Evolutionary conservation across 2,113 vertebrate genomes (phyloP), one percentile per base, ranked within the genome.

Genomic region (Pygoscelis antarcticus): DNA sequence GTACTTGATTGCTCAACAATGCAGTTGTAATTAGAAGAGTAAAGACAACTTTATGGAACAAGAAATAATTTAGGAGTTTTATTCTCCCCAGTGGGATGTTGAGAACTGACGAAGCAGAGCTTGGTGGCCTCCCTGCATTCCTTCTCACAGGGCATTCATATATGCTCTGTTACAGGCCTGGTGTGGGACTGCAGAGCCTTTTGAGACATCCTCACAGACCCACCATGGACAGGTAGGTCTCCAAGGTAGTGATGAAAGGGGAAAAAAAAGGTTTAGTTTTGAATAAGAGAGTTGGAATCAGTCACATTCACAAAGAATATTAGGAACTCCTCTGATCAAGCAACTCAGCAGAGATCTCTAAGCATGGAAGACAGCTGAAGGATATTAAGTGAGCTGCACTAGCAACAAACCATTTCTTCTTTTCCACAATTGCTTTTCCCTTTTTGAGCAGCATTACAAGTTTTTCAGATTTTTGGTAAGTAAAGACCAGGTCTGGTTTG

Each of bases 1-100:
- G 6, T 81, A 81, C 83, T 93, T 78, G 87, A 95, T 96, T 96
- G 91, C 87, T 91, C 91, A 96, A 96, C 94, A 95, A 79, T 92
- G 69, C 42, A 95, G 51, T 42, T 78, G 46, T 89, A 96, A 96
- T 96, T 92, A 92, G 64, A 89, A 92, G 81, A 93, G 87, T 87
- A 97, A 96, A 94, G 93, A 89, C 76, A 96, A 91, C 51, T 96
- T 87, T 93, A 93, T 92, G 76, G 89, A 96, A 96, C 30, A 87
- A 90, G 62, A 96, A 89, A 92, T 42, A 91, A 84, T 30, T 60
- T 89, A 68, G 44, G 38, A 49, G 55, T 87, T 96, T 96, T 87
- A 84, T 97, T 93, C 60, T 89, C 57, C 87, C 51, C 72, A 79
- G 0, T 64, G 87, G 91, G 80, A 87, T 91, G 77, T 12, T 75